These are phyloP conservation scores for Sycophaga agraensis DNA, from an alignment of 1,140 invertebrate species.

Conservation along the genomic window DNA sequence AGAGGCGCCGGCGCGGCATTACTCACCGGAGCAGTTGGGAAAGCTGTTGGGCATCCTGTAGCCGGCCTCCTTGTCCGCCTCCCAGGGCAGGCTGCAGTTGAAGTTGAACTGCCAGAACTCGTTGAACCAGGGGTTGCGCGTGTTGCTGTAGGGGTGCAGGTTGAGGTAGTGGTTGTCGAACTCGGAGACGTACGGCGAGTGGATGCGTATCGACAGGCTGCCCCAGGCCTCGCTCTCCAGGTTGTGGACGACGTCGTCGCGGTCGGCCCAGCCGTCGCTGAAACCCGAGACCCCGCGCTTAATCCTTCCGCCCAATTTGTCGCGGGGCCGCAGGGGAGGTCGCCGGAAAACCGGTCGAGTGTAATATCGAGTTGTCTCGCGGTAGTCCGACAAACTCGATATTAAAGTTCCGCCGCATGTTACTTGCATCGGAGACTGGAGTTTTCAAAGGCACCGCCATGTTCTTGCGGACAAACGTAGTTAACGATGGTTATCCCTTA, in stretches of 20 bases:
- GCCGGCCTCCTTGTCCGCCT: constrained; percentile 32
- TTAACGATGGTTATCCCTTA: too few relatives aligned
- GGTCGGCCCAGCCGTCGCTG: constrained; percentile 78
- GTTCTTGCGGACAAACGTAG: too few relatives aligned
- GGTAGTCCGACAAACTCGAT: too few relatives aligned
- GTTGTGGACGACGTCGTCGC: constrained; percentile 72
- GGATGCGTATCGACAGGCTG: constrained; percentile 73
- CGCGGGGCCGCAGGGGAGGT: too few relatives aligned
- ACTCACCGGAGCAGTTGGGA: constrained; percentile 45
- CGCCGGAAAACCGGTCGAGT: too few relatives aligned
- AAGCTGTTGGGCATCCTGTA: constrained; percentile 27
- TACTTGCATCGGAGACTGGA: too few relatives aligned
- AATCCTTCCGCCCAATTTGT: too few relatives aligned
- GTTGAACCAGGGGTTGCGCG: constrained; percentile 74
- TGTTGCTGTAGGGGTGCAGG: constrained; percentile 66
- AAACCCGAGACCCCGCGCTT: too few relatives aligned
- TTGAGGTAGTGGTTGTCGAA: constrained; percentile 73
- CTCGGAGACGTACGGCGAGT: constrained; percentile 67
- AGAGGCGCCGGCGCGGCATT: too few relatives aligned
- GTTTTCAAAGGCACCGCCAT: too few relatives aligned
- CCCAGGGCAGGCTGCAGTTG: constrained; percentile 61
- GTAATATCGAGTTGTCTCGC: too few relatives aligned
- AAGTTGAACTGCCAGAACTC: constrained; percentile 77
- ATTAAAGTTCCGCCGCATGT: too few relatives aligned
- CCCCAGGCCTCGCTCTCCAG: constrained; percentile 72